These are phyloP conservation scores for Bufo bufo DNA, from an alignment of 2,113 vertebrate genomes.

Conservation along the genomic window DNA sequence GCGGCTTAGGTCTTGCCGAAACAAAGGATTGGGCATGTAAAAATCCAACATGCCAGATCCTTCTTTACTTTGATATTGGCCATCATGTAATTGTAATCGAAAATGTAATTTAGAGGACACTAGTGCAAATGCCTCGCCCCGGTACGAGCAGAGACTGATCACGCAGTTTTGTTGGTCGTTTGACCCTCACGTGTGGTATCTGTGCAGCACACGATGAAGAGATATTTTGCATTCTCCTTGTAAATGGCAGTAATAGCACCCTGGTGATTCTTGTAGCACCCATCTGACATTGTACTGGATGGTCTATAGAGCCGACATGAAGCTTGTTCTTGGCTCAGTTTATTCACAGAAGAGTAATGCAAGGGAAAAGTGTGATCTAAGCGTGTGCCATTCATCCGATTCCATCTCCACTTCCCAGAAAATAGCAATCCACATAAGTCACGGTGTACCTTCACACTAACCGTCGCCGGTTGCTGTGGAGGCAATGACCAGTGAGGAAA, in stretches of 20 bases:
- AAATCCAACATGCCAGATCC: neutral
- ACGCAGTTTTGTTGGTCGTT: neutral
- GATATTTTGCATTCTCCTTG: constrained; percentile 19
- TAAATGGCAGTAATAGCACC: neutral
- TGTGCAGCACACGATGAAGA: neutral
- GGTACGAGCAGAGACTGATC: neutral
- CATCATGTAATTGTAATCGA: too few relatives aligned
- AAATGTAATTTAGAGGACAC: too few relatives aligned
- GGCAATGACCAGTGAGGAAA: neutral
- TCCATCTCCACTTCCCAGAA: neutral
- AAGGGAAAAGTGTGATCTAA: constrained; percentile 18
- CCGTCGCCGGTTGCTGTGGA: neutral
- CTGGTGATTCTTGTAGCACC: constrained; percentile 20
- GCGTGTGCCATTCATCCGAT: constrained; percentile 39
- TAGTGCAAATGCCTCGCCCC: too few relatives aligned
- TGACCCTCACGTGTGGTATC: neutral
- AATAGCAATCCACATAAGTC: neutral
- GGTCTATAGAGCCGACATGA: neutral
- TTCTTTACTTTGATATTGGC: too few relatives aligned
- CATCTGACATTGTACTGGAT: neutral
- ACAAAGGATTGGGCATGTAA: neutral
- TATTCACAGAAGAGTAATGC: neutral
- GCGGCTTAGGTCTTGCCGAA: neutral
- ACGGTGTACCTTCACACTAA: neutral
- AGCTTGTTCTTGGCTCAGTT: neutral